Percentiles rank a stretch among this genome's conserved stretches.
phyloP scores from a whole-genome alignment of 2,888 invertebrate species.

The Lithophane ornitopus region DNA sequence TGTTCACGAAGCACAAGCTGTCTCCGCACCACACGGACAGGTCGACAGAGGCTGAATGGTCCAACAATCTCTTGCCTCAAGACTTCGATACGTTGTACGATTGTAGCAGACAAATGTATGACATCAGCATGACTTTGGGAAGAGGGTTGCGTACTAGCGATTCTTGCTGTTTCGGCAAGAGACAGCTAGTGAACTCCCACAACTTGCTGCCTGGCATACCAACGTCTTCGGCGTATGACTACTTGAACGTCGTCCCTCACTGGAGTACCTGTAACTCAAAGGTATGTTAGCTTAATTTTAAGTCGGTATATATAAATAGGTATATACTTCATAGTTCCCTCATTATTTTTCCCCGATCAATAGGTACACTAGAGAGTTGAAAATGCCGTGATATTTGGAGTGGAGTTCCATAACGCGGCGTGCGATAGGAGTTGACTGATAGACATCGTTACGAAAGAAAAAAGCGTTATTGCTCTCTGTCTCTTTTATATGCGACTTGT shows the following conservation, averaged over 20 bases:
- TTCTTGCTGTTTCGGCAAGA: conserved; percentile 75
- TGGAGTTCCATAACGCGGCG: too few species aligned
- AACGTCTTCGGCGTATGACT: conserved; percentile 71
- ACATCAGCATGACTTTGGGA: conserved; percentile 58
- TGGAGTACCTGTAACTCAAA: conserved; percentile 77
- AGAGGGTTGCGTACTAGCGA: conserved; percentile 62
- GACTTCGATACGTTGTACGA: conserved; percentile 72
- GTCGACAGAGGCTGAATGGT: conserved; percentile 62
- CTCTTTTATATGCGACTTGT: too few species aligned
- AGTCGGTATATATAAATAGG: neutral
- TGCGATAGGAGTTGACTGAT: too few species aligned
- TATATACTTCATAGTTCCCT: too few species aligned
- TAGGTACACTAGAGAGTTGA: neutral
- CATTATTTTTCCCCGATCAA: neutral
- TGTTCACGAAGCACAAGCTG: conserved; percentile 70
- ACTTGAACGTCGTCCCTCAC: conserved; percentile 78
- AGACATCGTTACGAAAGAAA: too few species aligned
- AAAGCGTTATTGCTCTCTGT: too few species aligned
- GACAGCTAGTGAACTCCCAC: conserved; percentile 75
- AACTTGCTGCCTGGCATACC: conserved; percentile 76
- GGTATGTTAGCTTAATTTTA: conserved; percentile 62
- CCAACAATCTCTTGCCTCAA: conserved; percentile 58
- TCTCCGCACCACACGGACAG: conserved; percentile 58
- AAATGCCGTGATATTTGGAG: neutral
- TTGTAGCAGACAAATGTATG: conserved; percentile 66